Evolutionary conservation across 2,888 invertebrate genomes (phyloP).

Genomic region (Scaptomyza cyrtandrae): DNA sequence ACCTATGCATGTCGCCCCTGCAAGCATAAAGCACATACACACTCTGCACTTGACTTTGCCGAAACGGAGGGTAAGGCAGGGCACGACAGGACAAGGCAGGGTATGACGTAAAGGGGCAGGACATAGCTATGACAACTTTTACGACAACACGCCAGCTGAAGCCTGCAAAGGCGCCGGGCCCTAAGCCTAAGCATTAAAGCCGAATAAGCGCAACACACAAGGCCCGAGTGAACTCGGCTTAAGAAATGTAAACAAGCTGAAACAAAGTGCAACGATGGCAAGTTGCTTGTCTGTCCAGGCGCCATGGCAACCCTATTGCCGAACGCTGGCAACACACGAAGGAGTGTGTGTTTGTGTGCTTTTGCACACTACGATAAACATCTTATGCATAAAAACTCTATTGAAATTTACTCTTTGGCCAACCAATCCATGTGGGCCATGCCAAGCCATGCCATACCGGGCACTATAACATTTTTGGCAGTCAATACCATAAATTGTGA

Average conservation of each 20-base stretch:
- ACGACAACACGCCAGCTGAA: slow-evolving; percentile 53
- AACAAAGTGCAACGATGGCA: slow-evolving; percentile 52
- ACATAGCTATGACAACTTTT: slow-evolving; percentile 58
- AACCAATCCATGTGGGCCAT: slow-evolving; percentile 26
- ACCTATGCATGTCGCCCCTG: slow-evolving; percentile 62
- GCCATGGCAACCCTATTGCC: slow-evolving; percentile 64
- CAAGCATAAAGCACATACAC: neutral
- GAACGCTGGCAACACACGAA: slow-evolving; percentile 21
- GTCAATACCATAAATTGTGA: slow-evolving; percentile 55
- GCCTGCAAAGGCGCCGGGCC: slow-evolving; percentile 42
- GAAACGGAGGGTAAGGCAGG: slow-evolving; percentile 12
- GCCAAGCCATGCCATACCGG: slow-evolving; percentile 2
- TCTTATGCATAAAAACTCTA: slow-evolving; percentile 53
- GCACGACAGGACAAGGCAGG: slow-evolving; percentile 19
- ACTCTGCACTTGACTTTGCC: slow-evolving; percentile 73
- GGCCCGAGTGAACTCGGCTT: slow-evolving; percentile 48
- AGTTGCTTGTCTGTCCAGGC: slow-evolving; percentile 54
- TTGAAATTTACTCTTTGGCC: slow-evolving; percentile 43
- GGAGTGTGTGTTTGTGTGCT: neutral
- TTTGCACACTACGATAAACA: slow-evolving; percentile 30
- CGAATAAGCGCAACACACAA: slow-evolving; percentile 48
- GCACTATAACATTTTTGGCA: slow-evolving; percentile 30
- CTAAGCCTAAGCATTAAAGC: slow-evolving; percentile 63
- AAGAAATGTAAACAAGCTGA: slow-evolving; percentile 55
- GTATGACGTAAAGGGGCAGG: slow-evolving; percentile 20